A percentile compares a stretch with the other conserved stretches of the same genome.
phyloP scores from a whole-genome alignment of 2,888 invertebrate species.

The Mimas tiliae region DNA sequence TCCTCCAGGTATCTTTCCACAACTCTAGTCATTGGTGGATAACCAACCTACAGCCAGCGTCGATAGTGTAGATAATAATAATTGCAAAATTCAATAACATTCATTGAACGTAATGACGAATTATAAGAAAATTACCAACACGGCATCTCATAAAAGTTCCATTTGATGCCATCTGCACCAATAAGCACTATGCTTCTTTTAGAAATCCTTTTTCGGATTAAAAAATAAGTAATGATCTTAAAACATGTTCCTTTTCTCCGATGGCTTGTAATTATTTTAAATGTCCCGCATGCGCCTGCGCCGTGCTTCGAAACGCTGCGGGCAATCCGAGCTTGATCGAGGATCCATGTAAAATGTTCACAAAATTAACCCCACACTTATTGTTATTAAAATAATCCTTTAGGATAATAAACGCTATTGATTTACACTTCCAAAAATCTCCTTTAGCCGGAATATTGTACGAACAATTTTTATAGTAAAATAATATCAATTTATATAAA shows the following conservation, averaged over 20 bases:
- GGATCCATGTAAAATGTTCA: conserved; percentile 76
- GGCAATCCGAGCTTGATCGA: conserved; percentile 72
- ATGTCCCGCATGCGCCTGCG: conserved; percentile 77
- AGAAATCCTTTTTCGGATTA: conserved; percentile 78
- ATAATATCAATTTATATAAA: neutral
- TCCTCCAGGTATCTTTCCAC: no score
- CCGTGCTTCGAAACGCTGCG: conserved; percentile 54
- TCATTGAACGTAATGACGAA: conserved; percentile 47
- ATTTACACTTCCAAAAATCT: conserved; percentile 18
- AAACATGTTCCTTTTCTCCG: conserved; percentile 81
- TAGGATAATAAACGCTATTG: conserved; percentile 12
- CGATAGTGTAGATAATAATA: conserved; percentile 20
- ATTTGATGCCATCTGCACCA: conserved; percentile 64
- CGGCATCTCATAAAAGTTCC: conserved; percentile 63
- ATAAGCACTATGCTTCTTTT: conserved; percentile 70
- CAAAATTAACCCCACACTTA: conserved; percentile 41
- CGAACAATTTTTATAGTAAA: neutral
- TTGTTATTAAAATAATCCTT: conserved; percentile 14
- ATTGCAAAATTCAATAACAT: conserved; percentile 45
- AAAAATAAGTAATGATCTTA: conserved; percentile 83
- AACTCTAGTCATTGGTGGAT: no score
- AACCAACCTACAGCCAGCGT: neutral
- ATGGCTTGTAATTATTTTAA: conserved; percentile 86
- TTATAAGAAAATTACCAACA: conserved; percentile 58
- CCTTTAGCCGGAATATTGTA: neutral